These are phyloP conservation scores for Sebastes minor DNA, from an alignment of 2,797 vertebrate genomes.

Conservation along the genomic window DNA sequence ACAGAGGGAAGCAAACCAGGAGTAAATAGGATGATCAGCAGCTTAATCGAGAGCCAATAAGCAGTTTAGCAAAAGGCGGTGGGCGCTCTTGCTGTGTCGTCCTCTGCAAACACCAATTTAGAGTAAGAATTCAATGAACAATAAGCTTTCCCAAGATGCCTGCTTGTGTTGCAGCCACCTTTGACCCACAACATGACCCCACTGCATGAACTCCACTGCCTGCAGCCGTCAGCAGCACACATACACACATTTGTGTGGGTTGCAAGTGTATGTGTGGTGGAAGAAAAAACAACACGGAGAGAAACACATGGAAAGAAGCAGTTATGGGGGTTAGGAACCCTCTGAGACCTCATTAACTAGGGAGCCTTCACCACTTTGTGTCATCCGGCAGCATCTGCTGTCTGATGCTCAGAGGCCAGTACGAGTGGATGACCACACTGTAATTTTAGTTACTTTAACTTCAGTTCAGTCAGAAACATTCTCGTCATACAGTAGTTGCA, in stretches of 20 bases:
- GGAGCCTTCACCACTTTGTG: slow-evolving; percentile 74
- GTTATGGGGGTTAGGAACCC: slow-evolving; percentile 71
- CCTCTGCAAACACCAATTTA: slow-evolving; percentile 40
- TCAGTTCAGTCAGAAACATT: slow-evolving; percentile 14
- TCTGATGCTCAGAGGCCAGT: slow-evolving; percentile 58
- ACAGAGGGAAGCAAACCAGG: background rate
- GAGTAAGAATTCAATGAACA: slow-evolving; percentile 36
- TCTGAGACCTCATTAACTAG: slow-evolving; percentile 87
- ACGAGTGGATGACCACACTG: slow-evolving; percentile 6
- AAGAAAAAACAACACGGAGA: slow-evolving; percentile 4
- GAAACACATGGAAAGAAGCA: slow-evolving; percentile 34
- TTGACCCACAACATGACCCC: slow-evolving; percentile 49
- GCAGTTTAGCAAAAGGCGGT: background rate
- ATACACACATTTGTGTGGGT: slow-evolving; percentile 54
- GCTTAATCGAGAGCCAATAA: slow-evolving; percentile 2
- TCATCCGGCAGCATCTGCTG: slow-evolving; percentile 61
- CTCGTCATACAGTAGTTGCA: background rate
- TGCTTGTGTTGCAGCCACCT: slow-evolving; percentile 41
- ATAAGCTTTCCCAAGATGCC: slow-evolving; percentile 44
- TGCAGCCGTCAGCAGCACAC: slow-evolving; percentile 44
- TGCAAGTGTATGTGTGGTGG: background rate
- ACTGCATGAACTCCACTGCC: slow-evolving; percentile 34
- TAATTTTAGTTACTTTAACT: slow-evolving; percentile 12
- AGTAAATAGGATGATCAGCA: slow-evolving; percentile 6
- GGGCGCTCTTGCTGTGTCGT: background rate